phyloP scores from a whole-genome alignment of 30 jellyfish, hydroid and myxozoan genomes.

The Mastigias papua region DNA sequence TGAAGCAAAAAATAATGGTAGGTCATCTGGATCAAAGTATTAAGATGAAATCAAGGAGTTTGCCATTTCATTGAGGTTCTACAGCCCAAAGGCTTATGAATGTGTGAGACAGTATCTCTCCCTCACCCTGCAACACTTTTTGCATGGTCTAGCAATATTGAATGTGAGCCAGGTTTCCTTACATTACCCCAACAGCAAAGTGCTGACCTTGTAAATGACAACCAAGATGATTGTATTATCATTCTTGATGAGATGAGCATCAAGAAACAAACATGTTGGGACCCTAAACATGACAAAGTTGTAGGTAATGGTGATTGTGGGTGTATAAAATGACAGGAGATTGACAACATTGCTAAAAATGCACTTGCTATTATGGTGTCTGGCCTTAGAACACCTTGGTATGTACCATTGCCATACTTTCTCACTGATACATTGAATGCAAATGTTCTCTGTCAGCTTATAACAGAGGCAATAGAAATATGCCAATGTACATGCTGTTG shows the following conservation, averaged over 20 bases:
- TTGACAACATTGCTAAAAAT: slow-evolving; percentile 22
- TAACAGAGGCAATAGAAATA: slow-evolving; percentile 18
- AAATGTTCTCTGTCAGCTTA: neutral
- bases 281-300: slow-evolving; percentile 24
- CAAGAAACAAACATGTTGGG: slow-evolving; percentile 31
- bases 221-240: slow-evolving; percentile 11
- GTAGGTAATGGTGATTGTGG: slow-evolving; percentile 61
- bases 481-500: slow-evolving; percentile 20
- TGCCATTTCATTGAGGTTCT: slow-evolving; percentile 38
- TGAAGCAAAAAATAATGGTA: neutral
- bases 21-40: neutral
- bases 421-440: slow-evolving; percentile 13
- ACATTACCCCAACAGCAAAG: neutral
- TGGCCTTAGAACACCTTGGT: slow-evolving; percentile 29
- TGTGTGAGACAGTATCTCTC: neutral
- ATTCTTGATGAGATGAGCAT: slow-evolving; percentile 53
- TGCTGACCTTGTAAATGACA: neutral
- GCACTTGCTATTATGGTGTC: slow-evolving; percentile 33
- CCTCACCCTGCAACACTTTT: slow-evolving; percentile 56
- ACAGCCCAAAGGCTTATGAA: slow-evolving; percentile 43
- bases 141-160: slow-evolving; percentile 42
- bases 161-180: slow-evolving; percentile 62
- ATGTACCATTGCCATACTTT: slow-evolving; percentile 18
- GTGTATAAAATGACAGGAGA: neutral
- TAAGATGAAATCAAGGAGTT: slow-evolving; percentile 28